Evolutionary conservation across 2,113 vertebrate genomes (phyloP), one percentile per base, ranked within the genome.

Genomic region (Hyaena hyaena): DNA sequence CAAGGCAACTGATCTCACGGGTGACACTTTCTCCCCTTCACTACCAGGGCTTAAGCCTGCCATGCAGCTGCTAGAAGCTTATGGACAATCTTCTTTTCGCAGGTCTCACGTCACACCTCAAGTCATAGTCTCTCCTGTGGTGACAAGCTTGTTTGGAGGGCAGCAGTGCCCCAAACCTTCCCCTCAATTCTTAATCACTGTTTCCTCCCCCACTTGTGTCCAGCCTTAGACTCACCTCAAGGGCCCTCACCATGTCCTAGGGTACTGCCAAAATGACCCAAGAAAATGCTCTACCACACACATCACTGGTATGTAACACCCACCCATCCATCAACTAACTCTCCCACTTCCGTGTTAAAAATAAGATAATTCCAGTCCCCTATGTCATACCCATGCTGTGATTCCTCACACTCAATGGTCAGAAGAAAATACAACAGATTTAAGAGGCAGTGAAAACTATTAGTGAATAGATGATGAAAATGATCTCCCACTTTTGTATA

Each of bases 371-470:
- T 74, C 79, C 43, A 90, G 26, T 87, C 39, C 73, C 23, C 26
- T 17, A n/a, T 0, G 2, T 66, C 63, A 35, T 23, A 73, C 28
- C 43, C 83, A 71, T 21, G 76, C 58, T 95, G 28, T 33, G 48
- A 53, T 86, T 79, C 15, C 21, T 76, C n/a, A 81, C n/a, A 71
- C 53, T 94, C 15, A 24, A 88, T 93, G 65, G 12, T 94, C 31
- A 85, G 95, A 93, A 89, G 77, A 77, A 95, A 82, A 81, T 61
- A 84, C 84, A 93, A 88, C 35, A 61, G 92, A 95, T 77, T 77
- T 21, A 76, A 61, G 93, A 97, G 73, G 88, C 95, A 82, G 87
- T 84, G 61, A 95, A 73, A 88, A 95, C 93, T 39, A 33, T 23
- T 65, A 76, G 35, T 53, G 50, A 87, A 21, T 12, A 55, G 80